Base-by-base conservation (phyloP, 2,113 vertebrate genomes). In the Semnopithecus entellus region DNA sequence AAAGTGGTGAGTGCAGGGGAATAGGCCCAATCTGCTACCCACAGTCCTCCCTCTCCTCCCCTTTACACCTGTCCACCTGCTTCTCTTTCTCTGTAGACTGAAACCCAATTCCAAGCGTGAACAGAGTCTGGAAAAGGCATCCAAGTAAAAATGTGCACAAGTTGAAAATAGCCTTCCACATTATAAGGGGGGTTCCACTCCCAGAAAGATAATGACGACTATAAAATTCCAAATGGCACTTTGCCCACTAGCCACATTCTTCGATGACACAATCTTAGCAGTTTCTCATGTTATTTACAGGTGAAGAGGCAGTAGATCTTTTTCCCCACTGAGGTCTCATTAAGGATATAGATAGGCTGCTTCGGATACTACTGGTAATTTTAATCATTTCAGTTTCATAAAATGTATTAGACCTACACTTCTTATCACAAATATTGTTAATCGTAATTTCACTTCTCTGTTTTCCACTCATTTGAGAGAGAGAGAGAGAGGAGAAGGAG, bases 21-120 rank as follows among this genome's bases (percentile, higher is more conserved):
- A 32, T 3, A 23, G 35, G 40, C 64, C 35, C 5, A 0, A 0
- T 25, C n/a, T 8, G 1, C 0, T 12, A 64, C 11, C 5, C 27
- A 30, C 5, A 20, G 61, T 16, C 76, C 50, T 57, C 59, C 64
- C 43, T 22, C 23, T 8, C 45, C 23, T 16, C 55, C n/a, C 59
- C 61, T 45, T 43, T 20, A 13, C 48, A 35, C 8, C 57, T 59
- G 40, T 82, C 45, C 32, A 32, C 48, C 35, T n/a, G 76, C 83
- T 92, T 66, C 55, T 57, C 79, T 87, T 72, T 79, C 81, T 83
- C 59, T 76, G 81, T 45, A 68, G 68, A 68, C 14, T n/a, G 72
- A 85, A 81, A 40, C 38, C 5, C 5, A 2, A 2, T 55, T 64
- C 81, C 17, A 68, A 8, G 61, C 35, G 1, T 13, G 30, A 43